A percentile compares a stretch with the other conserved stretches of the same genome.
Evolutionary conservation across 2,888 invertebrate genomes (phyloP).

Genomic region (Cynaeus angustus): DNA sequence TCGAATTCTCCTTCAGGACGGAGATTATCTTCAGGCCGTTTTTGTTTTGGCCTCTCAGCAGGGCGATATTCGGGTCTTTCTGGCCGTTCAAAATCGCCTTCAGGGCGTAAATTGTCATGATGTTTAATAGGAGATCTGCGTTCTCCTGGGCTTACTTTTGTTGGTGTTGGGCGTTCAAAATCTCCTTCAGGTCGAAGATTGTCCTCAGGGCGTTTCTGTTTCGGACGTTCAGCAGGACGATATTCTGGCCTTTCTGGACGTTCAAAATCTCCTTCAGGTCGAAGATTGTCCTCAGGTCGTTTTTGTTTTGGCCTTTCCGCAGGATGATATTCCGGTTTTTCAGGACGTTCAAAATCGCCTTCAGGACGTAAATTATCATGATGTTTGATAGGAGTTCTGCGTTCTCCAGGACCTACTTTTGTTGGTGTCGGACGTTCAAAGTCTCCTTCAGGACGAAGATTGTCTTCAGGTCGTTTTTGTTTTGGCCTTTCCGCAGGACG

Average conservation of each 20-base stretch:
- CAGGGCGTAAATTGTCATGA: conserved; percentile 76
- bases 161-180: conserved; percentile 63
- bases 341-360: conserved; percentile 3
- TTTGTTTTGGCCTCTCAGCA: neutral
- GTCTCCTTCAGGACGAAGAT: conserved; percentile 5
- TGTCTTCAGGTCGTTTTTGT: conserved; percentile 1
- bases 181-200: neutral
- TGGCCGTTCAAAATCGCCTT: conserved; percentile 51
- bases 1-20: conserved; percentile 6
- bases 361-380: conserved; percentile 2
- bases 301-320: neutral
- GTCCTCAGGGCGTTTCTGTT: neutral
- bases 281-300: neutral
- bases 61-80: neutral
- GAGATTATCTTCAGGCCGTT: conserved; percentile 6
- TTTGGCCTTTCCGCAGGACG: neutral
- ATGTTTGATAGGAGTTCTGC: conserved; percentile 6
- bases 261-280: conserved; percentile 7
- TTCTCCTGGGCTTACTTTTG: conserved; percentile 67
- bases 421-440: conserved; percentile 3
- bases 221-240: neutral
- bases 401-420: neutral
- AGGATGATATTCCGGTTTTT: neutral
- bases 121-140: conserved; percentile 72
- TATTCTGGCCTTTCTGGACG: neutral